Evolutionary conservation across 2,888 invertebrate species (phyloP).

Genomic region (Aphelenchoides bicaudatus): DNA sequence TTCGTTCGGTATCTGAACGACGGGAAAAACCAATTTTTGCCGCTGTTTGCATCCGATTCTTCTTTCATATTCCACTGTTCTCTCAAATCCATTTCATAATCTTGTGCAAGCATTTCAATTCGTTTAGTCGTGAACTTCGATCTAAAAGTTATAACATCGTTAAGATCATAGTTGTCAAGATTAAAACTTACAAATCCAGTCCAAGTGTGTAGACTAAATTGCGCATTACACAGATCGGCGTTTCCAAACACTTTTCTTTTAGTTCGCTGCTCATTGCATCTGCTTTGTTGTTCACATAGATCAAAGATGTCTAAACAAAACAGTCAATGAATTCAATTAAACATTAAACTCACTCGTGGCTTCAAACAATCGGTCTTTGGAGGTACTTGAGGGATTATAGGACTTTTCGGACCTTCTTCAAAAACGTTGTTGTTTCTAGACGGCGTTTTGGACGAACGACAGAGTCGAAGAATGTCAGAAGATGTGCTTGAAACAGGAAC

Average conservation of each 20-base stretch:
- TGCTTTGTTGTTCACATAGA: not conserved
- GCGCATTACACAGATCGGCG: not conserved
- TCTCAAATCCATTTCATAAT: slow-evolving; percentile 34
- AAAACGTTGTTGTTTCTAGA: not conserved
- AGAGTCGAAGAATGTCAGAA: not conserved
- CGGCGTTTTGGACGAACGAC: not conserved
- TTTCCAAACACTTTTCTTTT: not conserved
- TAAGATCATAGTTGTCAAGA: too few species aligned
- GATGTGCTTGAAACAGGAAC: not conserved
- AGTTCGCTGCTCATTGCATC: not conserved
- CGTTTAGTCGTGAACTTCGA: slow-evolving; percentile 97
- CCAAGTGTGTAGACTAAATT: not conserved
- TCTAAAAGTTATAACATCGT: too few species aligned
- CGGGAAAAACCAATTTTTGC: slow-evolving; percentile 7
- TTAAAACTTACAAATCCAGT: slow-evolving; percentile 82
- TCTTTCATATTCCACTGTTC: slow-evolving; percentile 13
- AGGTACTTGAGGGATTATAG: not conserved
- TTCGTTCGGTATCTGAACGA: slow-evolving; percentile 4
- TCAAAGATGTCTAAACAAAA: not conserved
- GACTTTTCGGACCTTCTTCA: slow-evolving; percentile 2
- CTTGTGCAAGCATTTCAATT: slow-evolving; percentile 90
- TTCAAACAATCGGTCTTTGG: not conserved
- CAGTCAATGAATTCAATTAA: not conserved
- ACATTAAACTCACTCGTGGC: not conserved
- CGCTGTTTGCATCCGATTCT: not conserved